Conservation (phyloP, 2,888 invertebrate genomes). For the Poecilus cupreus region DNA sequence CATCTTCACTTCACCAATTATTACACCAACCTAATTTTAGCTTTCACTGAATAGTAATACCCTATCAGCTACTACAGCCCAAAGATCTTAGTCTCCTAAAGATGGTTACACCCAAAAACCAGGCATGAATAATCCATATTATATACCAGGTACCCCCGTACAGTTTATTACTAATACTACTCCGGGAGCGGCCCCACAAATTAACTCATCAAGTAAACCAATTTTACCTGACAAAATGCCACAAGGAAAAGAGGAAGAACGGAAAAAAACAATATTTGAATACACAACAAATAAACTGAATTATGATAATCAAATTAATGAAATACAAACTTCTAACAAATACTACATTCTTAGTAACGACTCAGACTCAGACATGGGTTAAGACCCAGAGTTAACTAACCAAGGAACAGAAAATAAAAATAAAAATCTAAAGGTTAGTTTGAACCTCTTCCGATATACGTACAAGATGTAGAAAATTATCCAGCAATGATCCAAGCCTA, state of each 20-base stretch:
- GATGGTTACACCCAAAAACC: not conserved
- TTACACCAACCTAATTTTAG: not conserved
- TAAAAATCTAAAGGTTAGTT: conserved; percentile 8
- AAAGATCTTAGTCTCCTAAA: not conserved
- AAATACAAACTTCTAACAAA: not conserved
- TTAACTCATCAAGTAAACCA: not conserved
- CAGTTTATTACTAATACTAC: too few species aligned
- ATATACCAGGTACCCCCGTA: not conserved
- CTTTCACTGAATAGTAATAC: too few species aligned
- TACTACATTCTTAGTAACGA: too few species aligned
- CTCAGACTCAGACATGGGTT: not conserved
- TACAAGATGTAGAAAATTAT: too few species aligned
- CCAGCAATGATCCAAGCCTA: too few species aligned
- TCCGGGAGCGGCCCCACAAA: too few species aligned
- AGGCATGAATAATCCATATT: not conserved
- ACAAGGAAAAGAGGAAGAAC: not conserved
- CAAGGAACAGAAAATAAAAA: not conserved
- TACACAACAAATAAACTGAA: not conserved
- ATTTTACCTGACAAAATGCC: not conserved
- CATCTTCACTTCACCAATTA: too few species aligned
- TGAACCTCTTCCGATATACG: conserved; percentile 59
- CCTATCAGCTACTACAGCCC: not conserved
- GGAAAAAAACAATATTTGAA: too few species aligned
- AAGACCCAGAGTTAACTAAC: not conserved
- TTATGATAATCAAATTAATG: not conserved